Conservation (phyloP, 2,888 invertebrate species). For the Digitonthophagus gazella region DNA sequence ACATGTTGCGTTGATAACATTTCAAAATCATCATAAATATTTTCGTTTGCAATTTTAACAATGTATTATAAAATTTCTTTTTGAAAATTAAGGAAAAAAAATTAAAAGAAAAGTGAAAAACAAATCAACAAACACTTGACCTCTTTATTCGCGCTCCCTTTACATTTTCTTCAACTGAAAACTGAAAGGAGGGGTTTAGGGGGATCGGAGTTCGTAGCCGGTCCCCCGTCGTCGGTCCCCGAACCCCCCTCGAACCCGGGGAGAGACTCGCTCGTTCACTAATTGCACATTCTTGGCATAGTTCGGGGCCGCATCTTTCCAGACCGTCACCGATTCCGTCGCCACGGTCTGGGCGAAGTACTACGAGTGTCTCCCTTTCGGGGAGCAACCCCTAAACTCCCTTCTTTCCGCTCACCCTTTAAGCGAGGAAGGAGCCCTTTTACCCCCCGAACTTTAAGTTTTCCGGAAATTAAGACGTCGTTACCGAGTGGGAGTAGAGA, state of each 20-base stretch:
- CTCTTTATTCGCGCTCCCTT: no score
- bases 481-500: constrained; percentile 1
- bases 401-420: constrained; percentile 29
- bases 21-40: no score
- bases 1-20: no score
- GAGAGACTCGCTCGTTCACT: constrained; percentile 75
- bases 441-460: background rate
- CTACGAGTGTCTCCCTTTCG: constrained; percentile 26
- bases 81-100: no score
- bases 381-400: constrained; percentile 31
- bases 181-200: background rate
- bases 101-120: no score
- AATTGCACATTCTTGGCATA: constrained; percentile 97
- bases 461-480: background rate
- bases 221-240: constrained; percentile 36
- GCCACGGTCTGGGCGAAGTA: constrained; percentile 45
- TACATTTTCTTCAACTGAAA: constrained; percentile 64
- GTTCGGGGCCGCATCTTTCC: constrained; percentile 72
- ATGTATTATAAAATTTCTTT: no score
- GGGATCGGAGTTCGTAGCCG: no score
- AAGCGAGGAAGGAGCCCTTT: no score
- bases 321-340: constrained; percentile 54
- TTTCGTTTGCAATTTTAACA: no score
- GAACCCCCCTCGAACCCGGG: constrained; percentile 44
- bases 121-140: no score